Conservation (phyloP, 1,140 invertebrate genomes). For the Atta colombica region DNA sequence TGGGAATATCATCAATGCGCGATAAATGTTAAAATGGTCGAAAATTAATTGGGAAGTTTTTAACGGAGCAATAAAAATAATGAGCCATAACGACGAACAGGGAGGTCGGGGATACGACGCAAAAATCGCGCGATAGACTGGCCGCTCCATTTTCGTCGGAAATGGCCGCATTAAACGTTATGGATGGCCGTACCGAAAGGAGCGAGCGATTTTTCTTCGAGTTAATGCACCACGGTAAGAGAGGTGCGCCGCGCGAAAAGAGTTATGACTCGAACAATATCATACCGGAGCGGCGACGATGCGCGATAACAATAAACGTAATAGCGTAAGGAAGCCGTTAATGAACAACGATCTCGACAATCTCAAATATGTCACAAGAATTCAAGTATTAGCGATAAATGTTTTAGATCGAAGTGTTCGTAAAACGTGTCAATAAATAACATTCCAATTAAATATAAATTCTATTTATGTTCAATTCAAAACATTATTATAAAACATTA, state of each 20-base stretch:
- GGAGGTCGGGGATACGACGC: slow-evolving; percentile 13
- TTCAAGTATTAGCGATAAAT: not conserved
- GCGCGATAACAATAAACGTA: slow-evolving; percentile 53
- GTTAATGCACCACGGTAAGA: slow-evolving; percentile 52
- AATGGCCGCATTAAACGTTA: slow-evolving; percentile 61
- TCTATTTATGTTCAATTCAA: not conserved
- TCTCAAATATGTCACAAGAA: not conserved
- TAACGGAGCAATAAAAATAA: slow-evolving; percentile 55
- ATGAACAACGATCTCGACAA: not conserved
- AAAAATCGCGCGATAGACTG: slow-evolving; percentile 47
- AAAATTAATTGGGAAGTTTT: slow-evolving; percentile 62
- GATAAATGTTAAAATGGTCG: slow-evolving; percentile 38
- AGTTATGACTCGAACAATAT: slow-evolving; percentile 52
- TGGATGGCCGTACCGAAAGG: slow-evolving; percentile 56
- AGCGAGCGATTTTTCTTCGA: slow-evolving; percentile 59
- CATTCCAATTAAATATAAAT: not conserved
- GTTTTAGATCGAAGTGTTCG: not conserved
- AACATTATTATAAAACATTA: not conserved
- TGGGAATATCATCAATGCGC: not conserved
- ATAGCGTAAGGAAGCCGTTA: slow-evolving; percentile 21
- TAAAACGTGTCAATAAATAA: slow-evolving; percentile 1
- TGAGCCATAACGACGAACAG: slow-evolving; percentile 32
- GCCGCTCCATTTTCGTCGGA: slow-evolving; percentile 53
- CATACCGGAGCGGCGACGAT: slow-evolving; percentile 9
- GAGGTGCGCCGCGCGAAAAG: slow-evolving; percentile 11